Conservation (phyloP, 1,140 invertebrate genomes). For the Zaprionus inermis region DNA sequence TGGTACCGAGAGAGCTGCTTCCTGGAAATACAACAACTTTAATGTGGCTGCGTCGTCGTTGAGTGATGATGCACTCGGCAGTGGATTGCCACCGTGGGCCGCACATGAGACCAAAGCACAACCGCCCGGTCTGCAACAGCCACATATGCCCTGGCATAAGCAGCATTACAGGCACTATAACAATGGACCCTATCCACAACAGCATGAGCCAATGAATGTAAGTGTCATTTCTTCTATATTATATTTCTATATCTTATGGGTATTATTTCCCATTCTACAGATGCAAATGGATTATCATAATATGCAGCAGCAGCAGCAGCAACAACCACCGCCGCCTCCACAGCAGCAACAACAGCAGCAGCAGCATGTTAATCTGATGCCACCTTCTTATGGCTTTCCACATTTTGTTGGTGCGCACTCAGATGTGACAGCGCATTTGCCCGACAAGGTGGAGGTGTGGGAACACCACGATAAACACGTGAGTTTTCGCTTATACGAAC, state of each 20-base stretch:
- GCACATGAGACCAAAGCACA: constrained; percentile 61
- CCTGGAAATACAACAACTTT: constrained; percentile 86
- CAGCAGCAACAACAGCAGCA: constrained; percentile 53
- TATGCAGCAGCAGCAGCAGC: constrained; percentile 67
- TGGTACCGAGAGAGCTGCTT: constrained; percentile 89
- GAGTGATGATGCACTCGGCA: constrained; percentile 52
- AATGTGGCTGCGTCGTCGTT: constrained; percentile 55
- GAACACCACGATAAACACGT: constrained; percentile 84
- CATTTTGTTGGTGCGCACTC: constrained; percentile 70
- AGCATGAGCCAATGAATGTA: constrained; percentile 80
- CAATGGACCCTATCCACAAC: constrained; percentile 74
- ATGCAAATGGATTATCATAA: constrained; percentile 82
- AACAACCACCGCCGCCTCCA: constrained; percentile 61
- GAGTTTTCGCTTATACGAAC: constrained; percentile 30
- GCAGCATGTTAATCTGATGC: constrained; percentile 76
- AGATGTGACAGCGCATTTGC: constrained; percentile 69
- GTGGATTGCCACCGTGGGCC: constrained; percentile 56
- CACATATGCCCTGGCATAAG: constrained; percentile 59
- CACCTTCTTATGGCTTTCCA: constrained; percentile 68
- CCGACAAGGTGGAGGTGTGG: constrained; percentile 80
- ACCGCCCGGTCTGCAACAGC: constrained; percentile 66
- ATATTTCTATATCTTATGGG: background rate
- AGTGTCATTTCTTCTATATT: constrained; percentile 16
- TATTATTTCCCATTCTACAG: constrained; percentile 24
- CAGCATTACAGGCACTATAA: constrained; percentile 70